phyloP scores from a whole-genome alignment of 2,888 invertebrate species.

The Leptarthrus brevirostris region DNA sequence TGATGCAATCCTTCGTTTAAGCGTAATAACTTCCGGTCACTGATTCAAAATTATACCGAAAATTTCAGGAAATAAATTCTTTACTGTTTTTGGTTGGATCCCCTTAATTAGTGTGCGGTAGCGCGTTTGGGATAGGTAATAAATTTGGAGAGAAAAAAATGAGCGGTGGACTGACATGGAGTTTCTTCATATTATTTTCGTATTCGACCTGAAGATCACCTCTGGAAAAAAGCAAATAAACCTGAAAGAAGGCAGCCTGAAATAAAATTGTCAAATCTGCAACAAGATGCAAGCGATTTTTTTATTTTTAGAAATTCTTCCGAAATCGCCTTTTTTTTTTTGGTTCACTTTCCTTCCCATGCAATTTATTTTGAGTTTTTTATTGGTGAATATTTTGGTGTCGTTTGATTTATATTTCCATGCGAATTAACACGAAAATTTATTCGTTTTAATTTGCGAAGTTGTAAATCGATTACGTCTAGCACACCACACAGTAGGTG shows the following conservation, averaged over 20 bases:
- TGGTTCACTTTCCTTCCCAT: neutral
- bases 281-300: too few relatives aligned
- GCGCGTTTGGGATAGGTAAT: too few relatives aligned
- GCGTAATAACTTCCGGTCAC: conserved; percentile 16
- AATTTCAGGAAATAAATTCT: too few relatives aligned
- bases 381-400: neutral
- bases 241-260: neutral
- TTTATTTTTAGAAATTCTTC: too few relatives aligned
- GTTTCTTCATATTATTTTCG: too few relatives aligned
- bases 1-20: conserved; percentile 25
- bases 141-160: too few relatives aligned
- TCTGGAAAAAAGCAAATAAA: neutral
- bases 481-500: neutral
- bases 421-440: neutral
- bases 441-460: conserved; percentile 1
- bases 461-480: neutral
- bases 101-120: too few relatives aligned
- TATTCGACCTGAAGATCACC: neutral
- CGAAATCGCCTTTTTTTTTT: too few relatives aligned
- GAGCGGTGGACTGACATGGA: too few relatives aligned
- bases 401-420: neutral
- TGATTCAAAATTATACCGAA: neutral
- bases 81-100: too few relatives aligned
- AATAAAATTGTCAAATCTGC: too few relatives aligned
- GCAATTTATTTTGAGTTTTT: neutral